These are phyloP conservation scores for Chromoteleia sp. DNA, from an alignment of 2,888 invertebrate genomes.

Conservation along the genomic window DNA sequence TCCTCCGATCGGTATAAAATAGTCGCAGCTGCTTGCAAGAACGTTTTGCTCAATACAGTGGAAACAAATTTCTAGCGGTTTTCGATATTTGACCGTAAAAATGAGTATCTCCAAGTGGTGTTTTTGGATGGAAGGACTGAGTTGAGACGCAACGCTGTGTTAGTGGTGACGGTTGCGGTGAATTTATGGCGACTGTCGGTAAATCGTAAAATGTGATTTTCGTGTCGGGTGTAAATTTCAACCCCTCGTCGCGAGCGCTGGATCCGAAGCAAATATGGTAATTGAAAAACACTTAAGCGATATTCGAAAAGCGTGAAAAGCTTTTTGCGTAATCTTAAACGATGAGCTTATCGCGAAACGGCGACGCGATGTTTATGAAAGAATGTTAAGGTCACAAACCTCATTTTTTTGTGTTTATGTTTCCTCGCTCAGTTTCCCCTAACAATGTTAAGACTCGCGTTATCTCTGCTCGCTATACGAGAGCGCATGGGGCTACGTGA, in stretches of 20 bases:
- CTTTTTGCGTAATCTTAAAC: background rate
- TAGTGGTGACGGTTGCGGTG: too few relatives aligned
- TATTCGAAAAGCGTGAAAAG: background rate
- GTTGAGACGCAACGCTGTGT: constrained; percentile 8
- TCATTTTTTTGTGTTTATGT: constrained; percentile 23
- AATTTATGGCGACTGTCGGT: background rate
- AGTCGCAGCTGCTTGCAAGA: too few relatives aligned
- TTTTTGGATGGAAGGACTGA: constrained; percentile 36
- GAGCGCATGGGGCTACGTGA: constrained; percentile 54
- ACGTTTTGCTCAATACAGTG: too few relatives aligned
- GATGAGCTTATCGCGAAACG: constrained; percentile 21
- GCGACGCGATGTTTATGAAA: constrained; percentile 30
- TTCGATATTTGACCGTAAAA: background rate
- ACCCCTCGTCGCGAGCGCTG: background rate
- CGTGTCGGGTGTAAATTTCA: background rate
- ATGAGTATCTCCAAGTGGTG: constrained; percentile 23
- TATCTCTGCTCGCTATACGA: constrained; percentile 51
- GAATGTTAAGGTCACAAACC: constrained; percentile 60
- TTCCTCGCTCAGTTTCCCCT: constrained; percentile 36
- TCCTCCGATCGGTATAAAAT: too few relatives aligned
- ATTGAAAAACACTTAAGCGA: too few relatives aligned
- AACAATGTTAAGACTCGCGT: constrained; percentile 52
- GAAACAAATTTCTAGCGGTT: background rate
- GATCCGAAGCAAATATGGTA: constrained; percentile 41
- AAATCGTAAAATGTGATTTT: constrained; percentile 9